Conservation (phyloP, 2,888 invertebrate genomes). For the Selenia dentaria region DNA sequence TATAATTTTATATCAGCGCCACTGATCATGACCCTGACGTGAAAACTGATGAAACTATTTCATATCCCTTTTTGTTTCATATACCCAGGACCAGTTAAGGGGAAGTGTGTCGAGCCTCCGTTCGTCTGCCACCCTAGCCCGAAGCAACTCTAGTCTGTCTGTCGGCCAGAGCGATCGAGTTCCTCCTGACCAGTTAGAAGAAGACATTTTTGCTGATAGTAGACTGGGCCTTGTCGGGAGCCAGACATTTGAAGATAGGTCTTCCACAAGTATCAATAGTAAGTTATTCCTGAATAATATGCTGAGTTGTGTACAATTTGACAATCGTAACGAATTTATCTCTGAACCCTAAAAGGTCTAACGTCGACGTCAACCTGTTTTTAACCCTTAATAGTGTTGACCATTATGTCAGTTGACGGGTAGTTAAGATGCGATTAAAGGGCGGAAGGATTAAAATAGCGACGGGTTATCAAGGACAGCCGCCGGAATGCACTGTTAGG, state of each 20-base stretch:
- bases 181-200: conserved; percentile 37
- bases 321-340: too few species aligned
- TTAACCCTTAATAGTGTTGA: too few species aligned
- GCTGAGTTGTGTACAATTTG: too few species aligned
- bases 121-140: conserved; percentile 46
- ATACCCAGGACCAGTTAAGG: conserved; percentile 43
- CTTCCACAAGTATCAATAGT: conserved; percentile 60
- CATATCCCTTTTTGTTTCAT: neutral
- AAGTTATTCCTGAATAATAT: conserved; percentile 22
- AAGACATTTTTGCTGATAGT: conserved; percentile 50
- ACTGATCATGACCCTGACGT: too few species aligned
- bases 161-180: conserved; percentile 46
- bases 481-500: too few species aligned
- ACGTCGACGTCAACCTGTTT: too few species aligned
- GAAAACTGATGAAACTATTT: neutral
- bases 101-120: conserved; percentile 55
- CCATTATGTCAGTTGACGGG: too few species aligned
- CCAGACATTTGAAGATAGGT: conserved; percentile 46
- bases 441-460: too few species aligned
- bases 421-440: too few species aligned
- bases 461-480: too few species aligned
- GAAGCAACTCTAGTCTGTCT: conserved; percentile 57
- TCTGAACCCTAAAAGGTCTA: too few species aligned
- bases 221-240: conserved; percentile 47
- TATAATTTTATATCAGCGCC: too few species aligned